These are phyloP conservation scores for Drosophila suboccidentalis DNA, from an alignment of 2,888 invertebrate species.

Conservation along the genomic window DNA sequence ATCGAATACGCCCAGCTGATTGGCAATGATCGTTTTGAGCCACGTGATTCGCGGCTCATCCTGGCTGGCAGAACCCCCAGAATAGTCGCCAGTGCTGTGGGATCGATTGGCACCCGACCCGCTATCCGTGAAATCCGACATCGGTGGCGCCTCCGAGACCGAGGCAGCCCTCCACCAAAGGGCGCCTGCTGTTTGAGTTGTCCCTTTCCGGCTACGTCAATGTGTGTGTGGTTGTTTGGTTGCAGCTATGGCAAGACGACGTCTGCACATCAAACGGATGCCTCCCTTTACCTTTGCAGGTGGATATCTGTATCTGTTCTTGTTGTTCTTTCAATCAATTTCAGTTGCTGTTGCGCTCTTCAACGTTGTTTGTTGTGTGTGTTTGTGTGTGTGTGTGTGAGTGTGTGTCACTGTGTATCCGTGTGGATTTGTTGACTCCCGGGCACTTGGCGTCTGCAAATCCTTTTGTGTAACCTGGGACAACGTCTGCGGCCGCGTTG, in stretches of 20 bases:
- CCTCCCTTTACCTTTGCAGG: constrained; percentile 17
- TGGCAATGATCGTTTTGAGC: constrained; percentile 89
- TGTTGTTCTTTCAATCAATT: constrained; percentile 77
- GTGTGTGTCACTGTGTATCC: constrained; percentile 12
- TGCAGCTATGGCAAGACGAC: constrained; percentile 40
- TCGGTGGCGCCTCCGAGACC: constrained; percentile 13
- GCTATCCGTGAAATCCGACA: constrained; percentile 23
- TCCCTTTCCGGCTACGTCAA: constrained; percentile 6
- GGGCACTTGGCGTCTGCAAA: constrained; percentile 53
- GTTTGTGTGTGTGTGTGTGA: constrained; percentile 17
- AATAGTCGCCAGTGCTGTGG: constrained; percentile 1
- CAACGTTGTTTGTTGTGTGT: constrained; percentile 48
- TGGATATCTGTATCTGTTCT: constrained; percentile 24
- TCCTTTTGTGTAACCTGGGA: constrained; percentile 77
- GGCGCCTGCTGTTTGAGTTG: constrained; percentile 9
- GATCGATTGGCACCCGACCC: constrained; percentile 3
- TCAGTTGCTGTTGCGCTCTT: constrained; percentile 59
- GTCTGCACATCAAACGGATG: constrained; percentile 63
- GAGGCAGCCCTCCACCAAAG: neutral
- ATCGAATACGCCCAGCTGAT: constrained; percentile 83
- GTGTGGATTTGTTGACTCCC: constrained; percentile 41
- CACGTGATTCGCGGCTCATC: constrained; percentile 89
- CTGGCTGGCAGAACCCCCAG: constrained; percentile 31
- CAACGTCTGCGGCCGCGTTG: constrained; percentile 63
- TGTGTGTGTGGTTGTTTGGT: constrained; percentile 44